Evolutionary conservation across 2,797 vertebrate species (phyloP).

Genomic region (Sciurus carolinensis): DNA sequence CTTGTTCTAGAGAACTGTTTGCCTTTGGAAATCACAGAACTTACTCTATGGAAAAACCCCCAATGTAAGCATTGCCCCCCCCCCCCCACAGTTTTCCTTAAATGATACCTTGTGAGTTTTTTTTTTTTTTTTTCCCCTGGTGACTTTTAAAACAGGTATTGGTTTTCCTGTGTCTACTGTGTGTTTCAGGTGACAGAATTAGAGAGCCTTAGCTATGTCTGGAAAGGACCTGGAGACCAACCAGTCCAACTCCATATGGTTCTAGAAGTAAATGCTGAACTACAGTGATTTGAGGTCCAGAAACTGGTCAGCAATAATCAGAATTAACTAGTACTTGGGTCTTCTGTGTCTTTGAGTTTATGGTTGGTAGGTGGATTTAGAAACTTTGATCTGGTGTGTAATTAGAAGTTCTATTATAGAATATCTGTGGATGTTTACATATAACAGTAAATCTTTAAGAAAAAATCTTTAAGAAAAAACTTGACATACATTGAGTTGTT

Average conservation of each 20-base stretch:
- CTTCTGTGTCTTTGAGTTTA: constrained; percentile 13
- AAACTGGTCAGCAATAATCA: not conserved
- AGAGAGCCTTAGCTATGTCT: not conserved
- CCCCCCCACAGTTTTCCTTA: constrained; percentile 15
- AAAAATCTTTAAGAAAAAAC: not conserved
- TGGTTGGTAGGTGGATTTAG: constrained; percentile 15
- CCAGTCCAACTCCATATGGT: not conserved
- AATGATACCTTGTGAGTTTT: not conserved
- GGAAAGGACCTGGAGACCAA: not conserved
- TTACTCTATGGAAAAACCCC: constrained; percentile 72
- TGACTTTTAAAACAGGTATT: constrained; percentile 8
- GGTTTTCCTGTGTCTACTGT: not conserved
- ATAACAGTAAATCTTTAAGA: constrained; percentile 12
- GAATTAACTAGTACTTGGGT: not conserved
- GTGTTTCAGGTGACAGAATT: constrained; percentile 16
- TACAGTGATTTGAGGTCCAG: not conserved
- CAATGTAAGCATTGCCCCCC: not conserved
- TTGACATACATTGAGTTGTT: not conserved
- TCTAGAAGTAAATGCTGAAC: constrained; percentile 2
- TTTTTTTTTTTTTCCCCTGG: not conserved
- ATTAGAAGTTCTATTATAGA: not conserved
- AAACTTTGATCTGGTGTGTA: not conserved
- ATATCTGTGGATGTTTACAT: not conserved
- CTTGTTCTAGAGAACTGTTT: constrained; percentile 77
- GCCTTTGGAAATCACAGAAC: constrained; percentile 71